Evolutionary conservation across 2,113 vertebrate genomes (phyloP).

Genomic region (Microcebus griseorufus): DNA sequence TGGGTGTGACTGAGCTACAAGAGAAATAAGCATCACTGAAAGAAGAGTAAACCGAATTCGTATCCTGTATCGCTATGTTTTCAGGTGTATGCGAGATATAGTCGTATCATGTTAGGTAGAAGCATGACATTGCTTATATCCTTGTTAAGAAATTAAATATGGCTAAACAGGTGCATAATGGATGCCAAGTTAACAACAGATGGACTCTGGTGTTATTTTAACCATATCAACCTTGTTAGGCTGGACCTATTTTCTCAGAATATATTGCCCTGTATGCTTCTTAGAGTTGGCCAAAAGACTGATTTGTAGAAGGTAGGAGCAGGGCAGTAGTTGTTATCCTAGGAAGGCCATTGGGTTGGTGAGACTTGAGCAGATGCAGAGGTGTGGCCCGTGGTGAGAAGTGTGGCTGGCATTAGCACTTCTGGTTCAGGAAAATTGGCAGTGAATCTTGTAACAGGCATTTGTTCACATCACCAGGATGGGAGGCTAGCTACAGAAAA

Average conservation of each 20-base stretch:
- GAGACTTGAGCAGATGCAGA: background rate
- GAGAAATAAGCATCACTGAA: background rate
- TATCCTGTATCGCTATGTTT: background rate
- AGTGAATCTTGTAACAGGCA: background rate
- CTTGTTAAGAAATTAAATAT: background rate
- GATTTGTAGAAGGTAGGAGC: background rate
- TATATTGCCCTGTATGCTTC: background rate
- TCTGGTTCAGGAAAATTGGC: background rate
- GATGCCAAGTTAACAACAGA: background rate
- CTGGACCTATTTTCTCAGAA: background rate
- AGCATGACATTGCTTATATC: background rate
- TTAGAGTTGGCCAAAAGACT: background rate
- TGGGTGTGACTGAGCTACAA: background rate
- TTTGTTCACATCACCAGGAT: background rate
- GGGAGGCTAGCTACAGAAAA: background rate
- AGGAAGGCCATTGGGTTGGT: background rate
- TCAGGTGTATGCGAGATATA: background rate
- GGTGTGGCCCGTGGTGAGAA: too few relatives aligned
- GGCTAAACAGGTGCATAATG: background rate
- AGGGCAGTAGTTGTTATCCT: too few relatives aligned
- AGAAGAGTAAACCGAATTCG: background rate
- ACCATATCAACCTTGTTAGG: background rate
- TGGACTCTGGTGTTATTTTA: background rate
- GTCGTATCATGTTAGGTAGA: background rate
- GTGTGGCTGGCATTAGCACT: fast-evolving